Percentiles rank a stretch among this genome's conserved stretches.
These are phyloP conservation scores for Coreius guichenoti DNA, from an alignment of 2,797 vertebrate species.

Conservation along the genomic window DNA sequence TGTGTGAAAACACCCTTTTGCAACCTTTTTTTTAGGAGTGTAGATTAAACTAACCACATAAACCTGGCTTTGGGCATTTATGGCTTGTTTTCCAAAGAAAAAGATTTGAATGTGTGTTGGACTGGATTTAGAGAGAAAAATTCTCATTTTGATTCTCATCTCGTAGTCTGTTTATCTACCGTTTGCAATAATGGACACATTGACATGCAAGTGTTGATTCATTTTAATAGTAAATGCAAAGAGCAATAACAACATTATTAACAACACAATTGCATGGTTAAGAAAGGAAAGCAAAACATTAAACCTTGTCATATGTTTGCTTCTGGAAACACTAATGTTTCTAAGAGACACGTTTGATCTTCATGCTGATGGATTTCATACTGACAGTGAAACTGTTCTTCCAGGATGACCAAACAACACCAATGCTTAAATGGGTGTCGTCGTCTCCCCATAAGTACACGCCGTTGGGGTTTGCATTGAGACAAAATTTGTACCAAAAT, in stretches of 20 bases:
- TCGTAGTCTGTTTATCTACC: not conserved
- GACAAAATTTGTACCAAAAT: conserved; percentile 47
- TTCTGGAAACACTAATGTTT: not conserved
- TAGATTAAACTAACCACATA: not conserved
- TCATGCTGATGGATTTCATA: conserved; percentile 28
- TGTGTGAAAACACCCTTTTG: too few relatives aligned
- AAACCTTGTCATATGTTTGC: not conserved
- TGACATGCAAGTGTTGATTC: not conserved
- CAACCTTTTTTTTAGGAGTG: too few relatives aligned
- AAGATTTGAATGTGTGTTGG: not conserved
- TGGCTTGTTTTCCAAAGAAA: not conserved
- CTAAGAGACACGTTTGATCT: conserved; percentile 22
- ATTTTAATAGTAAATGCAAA: not conserved
- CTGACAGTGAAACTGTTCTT: conserved; percentile 14
- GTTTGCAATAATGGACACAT: not conserved
- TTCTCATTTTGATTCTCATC: not conserved
- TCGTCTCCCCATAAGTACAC: conserved; percentile 49
- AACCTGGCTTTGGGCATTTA: not conserved
- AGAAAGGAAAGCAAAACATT: not conserved
- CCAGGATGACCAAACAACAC: conserved; percentile 36
- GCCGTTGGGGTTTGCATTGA: conserved; percentile 50
- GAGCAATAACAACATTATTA: not conserved
- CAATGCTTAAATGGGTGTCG: conserved; percentile 15
- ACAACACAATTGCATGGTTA: not conserved
- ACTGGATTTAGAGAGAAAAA: not conserved